Conservation (phyloP, 2,888 invertebrate genomes). For the Drosophila pseudotalamancana region DNA sequence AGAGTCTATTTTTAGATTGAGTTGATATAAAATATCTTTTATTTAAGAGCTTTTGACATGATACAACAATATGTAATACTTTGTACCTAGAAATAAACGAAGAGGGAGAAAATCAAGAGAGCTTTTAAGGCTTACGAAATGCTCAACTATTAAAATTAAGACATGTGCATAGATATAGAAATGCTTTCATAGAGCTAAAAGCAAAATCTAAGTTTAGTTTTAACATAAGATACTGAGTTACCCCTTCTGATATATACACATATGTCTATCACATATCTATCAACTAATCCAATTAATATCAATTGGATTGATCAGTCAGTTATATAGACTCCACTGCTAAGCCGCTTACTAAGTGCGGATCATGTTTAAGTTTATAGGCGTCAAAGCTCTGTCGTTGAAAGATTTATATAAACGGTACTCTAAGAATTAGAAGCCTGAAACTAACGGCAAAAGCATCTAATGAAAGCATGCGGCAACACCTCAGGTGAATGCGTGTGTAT, state of each 20-base stretch:
- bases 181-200: not conserved
- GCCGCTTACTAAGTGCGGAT: slow-evolving; percentile 1
- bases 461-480: slow-evolving; percentile 29
- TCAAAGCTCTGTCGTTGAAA: not conserved
- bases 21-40: not conserved
- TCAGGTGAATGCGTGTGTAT: slow-evolving; percentile 2
- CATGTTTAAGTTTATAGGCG: not conserved
- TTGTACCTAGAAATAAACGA: too few relatives aligned
- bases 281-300: not conserved
- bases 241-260: too few relatives aligned
- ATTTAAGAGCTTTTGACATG: not conserved
- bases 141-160: too few relatives aligned
- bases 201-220: too few relatives aligned
- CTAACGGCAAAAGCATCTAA: slow-evolving; percentile 28
- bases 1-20: too few relatives aligned
- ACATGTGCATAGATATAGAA: too few relatives aligned
- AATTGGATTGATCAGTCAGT: slow-evolving; percentile 1
- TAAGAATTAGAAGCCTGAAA: not conserved
- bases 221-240: too few relatives aligned
- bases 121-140: too few relatives aligned
- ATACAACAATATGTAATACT: too few relatives aligned
- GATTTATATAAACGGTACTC: slow-evolving; percentile 13
- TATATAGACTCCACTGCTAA: not conserved
- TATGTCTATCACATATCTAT: not conserved
- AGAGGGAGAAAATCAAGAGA: too few relatives aligned